Evolutionary conservation across 2,113 vertebrate species (phyloP).

Genomic region (Lasiurus cinereus): DNA sequence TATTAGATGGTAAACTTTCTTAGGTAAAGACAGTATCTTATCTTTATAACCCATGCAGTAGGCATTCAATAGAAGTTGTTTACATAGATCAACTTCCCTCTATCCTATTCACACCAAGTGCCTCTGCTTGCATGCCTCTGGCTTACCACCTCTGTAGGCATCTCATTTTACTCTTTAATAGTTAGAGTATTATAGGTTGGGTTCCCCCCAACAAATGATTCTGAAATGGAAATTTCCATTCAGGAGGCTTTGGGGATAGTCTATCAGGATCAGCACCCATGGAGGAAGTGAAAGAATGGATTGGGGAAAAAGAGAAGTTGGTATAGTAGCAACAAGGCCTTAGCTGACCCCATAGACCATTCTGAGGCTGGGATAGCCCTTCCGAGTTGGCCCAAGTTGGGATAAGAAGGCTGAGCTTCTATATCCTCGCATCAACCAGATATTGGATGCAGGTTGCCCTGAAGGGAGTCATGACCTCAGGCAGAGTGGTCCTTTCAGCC

Average conservation of each 20-base stretch:
- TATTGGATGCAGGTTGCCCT: neutral
- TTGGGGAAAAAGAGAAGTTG: conserved; percentile 48
- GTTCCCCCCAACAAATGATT: neutral
- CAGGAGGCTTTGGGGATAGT: neutral
- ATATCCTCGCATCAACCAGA: neutral
- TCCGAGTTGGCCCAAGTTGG: neutral
- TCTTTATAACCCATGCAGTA: neutral
- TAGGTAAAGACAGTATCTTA: neutral
- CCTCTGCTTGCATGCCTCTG: neutral
- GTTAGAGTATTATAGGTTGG: neutral
- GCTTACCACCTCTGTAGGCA: neutral
- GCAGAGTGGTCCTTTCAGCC: neutral
- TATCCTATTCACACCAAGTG: neutral
- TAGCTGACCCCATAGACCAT: neutral
- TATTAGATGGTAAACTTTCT: neutral
- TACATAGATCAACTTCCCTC: neutral
- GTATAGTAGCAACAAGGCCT: neutral
- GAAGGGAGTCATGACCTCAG: neutral
- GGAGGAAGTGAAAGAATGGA: conserved; percentile 67
- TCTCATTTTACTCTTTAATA: neutral
- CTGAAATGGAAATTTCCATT: neutral
- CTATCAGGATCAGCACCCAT: neutral
- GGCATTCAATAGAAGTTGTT: neutral
- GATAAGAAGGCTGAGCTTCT: neutral
- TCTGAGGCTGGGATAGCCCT: neutral